Base-by-base conservation (phyloP, 37 sponge, comb jelly and placozoan genomes). In the Axinella damicornis region DNA sequence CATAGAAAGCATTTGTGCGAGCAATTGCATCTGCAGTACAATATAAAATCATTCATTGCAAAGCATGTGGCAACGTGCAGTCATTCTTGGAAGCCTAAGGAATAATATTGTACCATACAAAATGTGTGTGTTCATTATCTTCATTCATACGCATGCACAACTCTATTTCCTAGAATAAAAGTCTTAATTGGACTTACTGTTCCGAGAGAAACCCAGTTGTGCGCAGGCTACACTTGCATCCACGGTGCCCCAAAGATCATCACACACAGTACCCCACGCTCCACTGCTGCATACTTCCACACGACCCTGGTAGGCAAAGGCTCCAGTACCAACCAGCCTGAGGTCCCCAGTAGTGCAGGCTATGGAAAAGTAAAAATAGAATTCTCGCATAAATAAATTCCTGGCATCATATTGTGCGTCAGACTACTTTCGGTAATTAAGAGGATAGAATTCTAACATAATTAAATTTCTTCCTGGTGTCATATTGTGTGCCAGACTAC, bases 191-290 rank as follows among this genome's bases (percentile, higher is more conserved):
- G 9, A 68, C 34, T 20, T 39, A 71, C 72, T 53, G 14, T 24
- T 37, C 13, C 72, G 34, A 39, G 72, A 37, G 34, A 71, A 71
- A 18, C 46, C 24, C 14, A 71, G 72, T 71, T 71, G 72, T 24
- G 2, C 2, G 72, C 72, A 71, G 19, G 38, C 72, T 2, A 71
- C 72, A 37, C 13, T 16, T 37, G 72, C 72, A 40, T 71, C 72
- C 18, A 41, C 19, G 5, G 53, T 37, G 2, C 72, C 53, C 72
- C 72, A 71, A 2, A 37, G 38, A 40, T 88, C 83, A 82, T 88
- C 83, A 53, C 89, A 88, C 33, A 88, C 76, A 38, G 89, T 88
- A 0, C 89, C 89, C 89, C 89, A 88, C n/a, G 15, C 36, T 18
- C 53, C 34, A 35, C 83, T 54, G 41, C 83, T 53, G 35, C 66